Base-by-base conservation (phyloP, 2,888 invertebrate species). In the Micoletzkya japonica region DNA sequence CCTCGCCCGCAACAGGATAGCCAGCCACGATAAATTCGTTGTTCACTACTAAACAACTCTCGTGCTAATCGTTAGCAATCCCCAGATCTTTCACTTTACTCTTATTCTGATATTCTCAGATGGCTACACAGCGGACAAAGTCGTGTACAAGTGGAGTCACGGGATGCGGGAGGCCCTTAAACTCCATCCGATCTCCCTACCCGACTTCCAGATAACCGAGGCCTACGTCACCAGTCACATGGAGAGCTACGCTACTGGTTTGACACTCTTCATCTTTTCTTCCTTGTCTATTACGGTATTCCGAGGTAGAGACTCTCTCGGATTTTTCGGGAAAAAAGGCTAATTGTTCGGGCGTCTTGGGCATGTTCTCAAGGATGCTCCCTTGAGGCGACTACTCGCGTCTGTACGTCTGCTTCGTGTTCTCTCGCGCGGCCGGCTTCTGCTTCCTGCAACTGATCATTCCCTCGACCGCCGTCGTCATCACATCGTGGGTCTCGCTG, bases 401-500 rank as follows among this genome's bases (percentile, higher is more conserved):
- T 28, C 77, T 84, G 60, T 81, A 82, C 70, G 78, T 81, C n/a
- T 84, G 84, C 58, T 85, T 84, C 70, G 80, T 82, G 17, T 83
- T 84, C 61, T 71, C 73, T 10, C 74, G 84, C 32, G 73, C 81
- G 7, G 74, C 83, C 14, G 84, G 84, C n/a, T 73, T 66, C 58
- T 72, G 61, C 50, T 57, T 60, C 44, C 75, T 79, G 1, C 79
- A 82, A 72, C 72, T 84, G 10, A 81, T 84, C 69, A 81, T 84
- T 59, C 84, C 84, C 0, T 81, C 84, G 2, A 84, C 84, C 0
- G 82, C 84, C n/a, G 82, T 83, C 20, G 84, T 84, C 10, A 82
- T 83, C 66, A 80, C 82, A 7, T 77, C 80, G 14, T 84, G 84
- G 84, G 82, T 84, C 1, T 78, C 84, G 3, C 72, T 84, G 6